Base-by-base conservation (phyloP, 2,113 vertebrate genomes). In the Puntigrus tetrazona region DNA sequence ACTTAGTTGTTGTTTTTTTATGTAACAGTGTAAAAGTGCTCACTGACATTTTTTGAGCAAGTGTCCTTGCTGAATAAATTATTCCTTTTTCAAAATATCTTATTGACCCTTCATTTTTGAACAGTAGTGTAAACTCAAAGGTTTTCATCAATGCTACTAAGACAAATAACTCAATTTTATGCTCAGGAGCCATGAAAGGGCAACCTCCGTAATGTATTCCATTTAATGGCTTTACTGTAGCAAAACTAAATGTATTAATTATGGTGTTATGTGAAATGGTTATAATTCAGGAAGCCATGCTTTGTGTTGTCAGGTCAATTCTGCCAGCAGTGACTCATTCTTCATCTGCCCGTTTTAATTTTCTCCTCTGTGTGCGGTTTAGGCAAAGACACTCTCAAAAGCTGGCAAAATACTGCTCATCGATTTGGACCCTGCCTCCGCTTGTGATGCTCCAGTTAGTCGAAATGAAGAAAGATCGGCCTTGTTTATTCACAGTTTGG, bases 351-450 rank as follows among this genome's bases (percentile, higher is more conserved):
- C 41, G 67, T 63, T 84, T 79, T 4, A 73, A 72, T 85, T 84
- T 79, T 85, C 63, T 74, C 55, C 86, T 78, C 45, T 47, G 45
- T 83, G 83, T 83, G 84, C 55, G 45, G 78, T 77, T 90, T 86
- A 85, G 22, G 5, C 83, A 81, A 87, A 41, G 79, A 85, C 5
- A 13, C 87, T 90, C 85, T 86, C 89, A 70, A 52, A 83, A 29
- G 73, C 82, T 78, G 76, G 52, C 67, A 34, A 45, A 52, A 34
- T 76, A 47, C 57, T 76, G 79, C 63, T 84, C 88, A 87, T 89
- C 83, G 87, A 89, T 91, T 90, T 91, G 55, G 88, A 85, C 76
- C 55, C 86, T 77, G 87, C 84, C 87, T 86, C 89, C 82, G 74
- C 2, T 52, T 77, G 86, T 84, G 88, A 92, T 87, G 87, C 87